These are phyloP conservation scores for Pterocles gutturalis DNA, from an alignment of 2,113 vertebrate genomes.

Conservation along the genomic window DNA sequence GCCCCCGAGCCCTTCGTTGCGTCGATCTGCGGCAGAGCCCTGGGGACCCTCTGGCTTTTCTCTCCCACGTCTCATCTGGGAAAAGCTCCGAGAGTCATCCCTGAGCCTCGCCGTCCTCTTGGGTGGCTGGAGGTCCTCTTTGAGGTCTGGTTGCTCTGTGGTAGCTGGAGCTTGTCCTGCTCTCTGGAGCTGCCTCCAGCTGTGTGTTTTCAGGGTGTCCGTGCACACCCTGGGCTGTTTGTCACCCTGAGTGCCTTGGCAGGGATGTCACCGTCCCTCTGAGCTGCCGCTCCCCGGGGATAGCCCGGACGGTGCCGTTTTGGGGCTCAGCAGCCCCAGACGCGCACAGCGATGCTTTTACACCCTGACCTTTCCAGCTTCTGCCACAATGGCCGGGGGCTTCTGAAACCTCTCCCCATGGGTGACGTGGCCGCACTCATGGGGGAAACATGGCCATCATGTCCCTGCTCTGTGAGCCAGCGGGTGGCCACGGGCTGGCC, in stretches of 20 bases:
- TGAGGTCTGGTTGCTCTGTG: neutral
- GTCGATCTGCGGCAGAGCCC: rapidly evolving
- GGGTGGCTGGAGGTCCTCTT: neutral
- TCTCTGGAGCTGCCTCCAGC: neutral
- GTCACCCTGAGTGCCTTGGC: rapidly evolving
- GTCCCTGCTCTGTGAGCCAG: neutral
- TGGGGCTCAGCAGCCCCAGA: neutral
- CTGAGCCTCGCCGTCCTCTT: rapidly evolving
- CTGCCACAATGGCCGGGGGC: rapidly evolving
- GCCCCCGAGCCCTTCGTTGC: neutral
- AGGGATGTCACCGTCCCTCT: neutral
- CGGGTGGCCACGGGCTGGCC: neutral
- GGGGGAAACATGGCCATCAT: rapidly evolving
- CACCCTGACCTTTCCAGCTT: neutral
- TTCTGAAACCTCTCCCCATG: rapidly evolving
- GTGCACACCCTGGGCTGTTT: rapidly evolving
- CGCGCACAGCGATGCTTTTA: rapidly evolving
- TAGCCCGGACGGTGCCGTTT: neutral
- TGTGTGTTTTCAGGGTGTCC: rapidly evolving
- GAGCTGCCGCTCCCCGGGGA: neutral
- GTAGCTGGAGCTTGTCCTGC: neutral
- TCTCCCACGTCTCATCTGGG: neutral
- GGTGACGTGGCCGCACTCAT: rapidly evolving
- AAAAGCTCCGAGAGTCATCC: neutral
- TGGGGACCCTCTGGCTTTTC: neutral